Evolutionary conservation across 2,113 vertebrate species (phyloP).

Genomic region (Tyto alba): DNA sequence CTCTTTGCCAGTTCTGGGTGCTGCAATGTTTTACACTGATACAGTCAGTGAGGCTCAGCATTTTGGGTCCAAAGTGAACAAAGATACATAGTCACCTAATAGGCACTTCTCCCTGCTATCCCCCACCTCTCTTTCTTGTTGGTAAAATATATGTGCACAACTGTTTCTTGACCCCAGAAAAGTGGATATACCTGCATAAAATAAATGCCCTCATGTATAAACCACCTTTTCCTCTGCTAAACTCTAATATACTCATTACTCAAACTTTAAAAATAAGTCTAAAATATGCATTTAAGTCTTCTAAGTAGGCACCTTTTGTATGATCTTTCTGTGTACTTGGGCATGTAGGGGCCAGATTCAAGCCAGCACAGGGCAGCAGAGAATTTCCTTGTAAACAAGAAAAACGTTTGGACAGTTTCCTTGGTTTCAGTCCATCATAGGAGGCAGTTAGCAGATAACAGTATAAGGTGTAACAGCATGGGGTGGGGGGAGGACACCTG

Average conservation of each 20-base stretch:
- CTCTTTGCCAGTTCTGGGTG: neutral
- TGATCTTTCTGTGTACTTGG: neutral
- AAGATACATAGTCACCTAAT: neutral
- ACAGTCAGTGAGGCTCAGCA: neutral
- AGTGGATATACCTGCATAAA: neutral
- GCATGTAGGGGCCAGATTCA: neutral
- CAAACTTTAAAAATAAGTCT: neutral
- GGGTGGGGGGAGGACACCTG: neutral
- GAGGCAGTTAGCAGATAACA: neutral
- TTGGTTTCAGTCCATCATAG: neutral
- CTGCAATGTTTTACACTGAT: neutral
- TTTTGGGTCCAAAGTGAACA: neutral
- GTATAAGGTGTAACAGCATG: rapidly evolving
- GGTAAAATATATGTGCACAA: neutral
- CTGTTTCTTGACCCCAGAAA: neutral
- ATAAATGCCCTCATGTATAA: neutral
- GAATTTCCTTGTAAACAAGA: neutral
- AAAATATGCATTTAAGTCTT: neutral
- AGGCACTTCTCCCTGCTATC: neutral
- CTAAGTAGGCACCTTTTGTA: neutral
- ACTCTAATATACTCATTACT: neutral
- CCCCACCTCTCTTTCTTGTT: neutral
- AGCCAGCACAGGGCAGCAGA: neutral
- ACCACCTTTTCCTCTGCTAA: neutral
- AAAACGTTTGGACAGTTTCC: neutral